Conservation (phyloP, 2,113 vertebrate species). For the Chaetura pelagica region DNA sequence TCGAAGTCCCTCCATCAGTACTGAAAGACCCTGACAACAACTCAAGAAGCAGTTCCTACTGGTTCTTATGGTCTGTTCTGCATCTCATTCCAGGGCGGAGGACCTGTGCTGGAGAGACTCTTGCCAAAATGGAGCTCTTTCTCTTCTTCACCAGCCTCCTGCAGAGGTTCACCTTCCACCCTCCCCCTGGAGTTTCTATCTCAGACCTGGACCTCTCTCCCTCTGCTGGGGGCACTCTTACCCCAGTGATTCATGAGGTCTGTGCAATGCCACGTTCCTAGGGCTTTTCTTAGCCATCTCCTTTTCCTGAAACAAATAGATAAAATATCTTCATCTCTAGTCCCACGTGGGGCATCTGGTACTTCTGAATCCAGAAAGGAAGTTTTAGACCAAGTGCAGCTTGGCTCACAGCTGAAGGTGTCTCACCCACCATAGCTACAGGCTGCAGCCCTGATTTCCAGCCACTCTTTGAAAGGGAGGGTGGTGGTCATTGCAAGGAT, state of each 20-base stretch:
- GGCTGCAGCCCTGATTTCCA: too few relatives aligned
- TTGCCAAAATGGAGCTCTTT: slow-evolving; percentile 84
- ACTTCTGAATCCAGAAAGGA: neutral
- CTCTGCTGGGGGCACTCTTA: fast-evolving
- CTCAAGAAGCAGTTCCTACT: neutral
- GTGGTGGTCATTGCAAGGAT: neutral
- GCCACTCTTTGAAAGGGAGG: neutral
- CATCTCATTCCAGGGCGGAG: slow-evolving; percentile 65
- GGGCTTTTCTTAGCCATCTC: neutral
- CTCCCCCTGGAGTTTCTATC: slow-evolving; percentile 70
- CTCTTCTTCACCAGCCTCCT: slow-evolving; percentile 81
- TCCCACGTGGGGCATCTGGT: neutral
- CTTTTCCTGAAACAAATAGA: neutral
- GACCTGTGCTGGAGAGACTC: slow-evolving; percentile 76
- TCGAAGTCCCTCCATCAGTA: too few relatives aligned
- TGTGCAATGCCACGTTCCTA: neutral
- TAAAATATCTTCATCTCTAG: neutral
- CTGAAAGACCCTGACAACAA: too few relatives aligned
- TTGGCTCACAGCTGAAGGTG: neutral
- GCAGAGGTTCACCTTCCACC: slow-evolving; percentile 77
- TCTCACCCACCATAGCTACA: neutral
- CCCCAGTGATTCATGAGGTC: neutral
- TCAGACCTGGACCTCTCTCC: slow-evolving; percentile 75
- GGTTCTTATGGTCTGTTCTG: neutral
- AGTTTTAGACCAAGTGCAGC: neutral